Evolutionary conservation across 2,797 vertebrate genomes (phyloP).

Genomic region (Leptatherina wallacei): DNA sequence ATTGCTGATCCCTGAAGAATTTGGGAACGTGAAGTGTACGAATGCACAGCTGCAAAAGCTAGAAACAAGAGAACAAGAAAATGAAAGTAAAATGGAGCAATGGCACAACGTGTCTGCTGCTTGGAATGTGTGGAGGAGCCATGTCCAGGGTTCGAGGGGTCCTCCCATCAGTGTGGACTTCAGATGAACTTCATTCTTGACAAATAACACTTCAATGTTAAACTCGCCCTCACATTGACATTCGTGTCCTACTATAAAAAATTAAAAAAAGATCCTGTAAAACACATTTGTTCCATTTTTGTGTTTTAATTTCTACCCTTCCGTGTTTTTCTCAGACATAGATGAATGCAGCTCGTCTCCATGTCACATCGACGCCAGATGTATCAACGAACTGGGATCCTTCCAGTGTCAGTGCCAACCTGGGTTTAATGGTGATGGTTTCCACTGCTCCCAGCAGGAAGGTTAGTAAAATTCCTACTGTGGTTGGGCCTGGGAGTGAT

Average conservation of each 20-base stretch:
- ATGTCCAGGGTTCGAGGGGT: conserved; percentile 17
- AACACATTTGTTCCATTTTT: neutral
- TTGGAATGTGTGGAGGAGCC: conserved; percentile 66
- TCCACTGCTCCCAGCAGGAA: conserved; percentile 79
- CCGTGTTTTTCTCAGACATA: conserved; percentile 77
- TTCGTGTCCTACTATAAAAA: conserved; percentile 9
- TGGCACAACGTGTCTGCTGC: conserved; percentile 68
- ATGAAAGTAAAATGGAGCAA: conserved; percentile 65
- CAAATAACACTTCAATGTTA: conserved; percentile 4
- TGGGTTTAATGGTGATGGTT: conserved; percentile 86
- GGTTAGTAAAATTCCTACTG: conserved; percentile 73
- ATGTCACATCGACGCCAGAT: conserved; percentile 85
- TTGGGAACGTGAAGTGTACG: conserved; percentile 10
- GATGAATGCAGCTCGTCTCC: conserved; percentile 88
- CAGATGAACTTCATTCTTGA: conserved; percentile 51
- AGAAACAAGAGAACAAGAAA: conserved; percentile 29
- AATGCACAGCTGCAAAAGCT: conserved; percentile 63
- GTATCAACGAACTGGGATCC: conserved; percentile 86
- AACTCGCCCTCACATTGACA: conserved; percentile 16
- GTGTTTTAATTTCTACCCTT: neutral
- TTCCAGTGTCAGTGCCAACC: conserved; percentile 88
- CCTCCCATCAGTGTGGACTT: conserved; percentile 58
- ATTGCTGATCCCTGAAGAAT: neutral
- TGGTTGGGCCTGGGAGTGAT: neutral
- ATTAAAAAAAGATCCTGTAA: neutral